Evolutionary conservation across 1,140 invertebrate species (phyloP).

Genomic region (Melipona quadrifasciata): DNA sequence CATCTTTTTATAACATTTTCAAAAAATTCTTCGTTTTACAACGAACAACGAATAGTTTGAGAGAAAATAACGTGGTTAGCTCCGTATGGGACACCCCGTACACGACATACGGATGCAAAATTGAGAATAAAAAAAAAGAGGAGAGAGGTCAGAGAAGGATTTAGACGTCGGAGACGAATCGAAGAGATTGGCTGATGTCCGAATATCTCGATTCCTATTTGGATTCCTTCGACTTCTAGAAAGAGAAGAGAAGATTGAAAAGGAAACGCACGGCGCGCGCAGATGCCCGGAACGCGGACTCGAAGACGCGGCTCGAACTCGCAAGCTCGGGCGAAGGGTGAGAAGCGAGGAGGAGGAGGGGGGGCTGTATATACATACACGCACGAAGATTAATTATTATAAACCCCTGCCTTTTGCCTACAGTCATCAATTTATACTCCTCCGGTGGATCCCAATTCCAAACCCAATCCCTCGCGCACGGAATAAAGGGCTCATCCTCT

Average conservation of each 20-base stretch:
- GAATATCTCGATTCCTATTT: too few relatives aligned
- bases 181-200: too few relatives aligned
- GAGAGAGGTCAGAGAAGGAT: neutral
- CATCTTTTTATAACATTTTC: too few relatives aligned
- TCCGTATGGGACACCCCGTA: too few relatives aligned
- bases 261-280: slow-evolving; percentile 42
- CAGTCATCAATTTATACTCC: slow-evolving; percentile 80
- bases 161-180: too few relatives aligned
- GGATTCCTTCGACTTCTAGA: too few relatives aligned
- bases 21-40: too few relatives aligned
- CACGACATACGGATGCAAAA: too few relatives aligned
- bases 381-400: slow-evolving; percentile 80
- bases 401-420: slow-evolving; percentile 79
- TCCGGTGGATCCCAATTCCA: slow-evolving; percentile 72
- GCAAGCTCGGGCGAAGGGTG: slow-evolving; percentile 13
- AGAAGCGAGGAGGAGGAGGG: slow-evolving; percentile 22
- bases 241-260: too few relatives aligned
- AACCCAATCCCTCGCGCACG: slow-evolving; percentile 72
- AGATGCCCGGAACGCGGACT: slow-evolving; percentile 64
- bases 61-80: too few relatives aligned
- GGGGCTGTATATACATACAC: slow-evolving; percentile 60
- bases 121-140: neutral
- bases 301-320: neutral
- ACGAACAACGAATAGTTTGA: too few relatives aligned
- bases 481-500: slow-evolving; percentile 79